Conservation (phyloP, 2,113 vertebrate species). For the Bungarus multicinctus region DNA sequence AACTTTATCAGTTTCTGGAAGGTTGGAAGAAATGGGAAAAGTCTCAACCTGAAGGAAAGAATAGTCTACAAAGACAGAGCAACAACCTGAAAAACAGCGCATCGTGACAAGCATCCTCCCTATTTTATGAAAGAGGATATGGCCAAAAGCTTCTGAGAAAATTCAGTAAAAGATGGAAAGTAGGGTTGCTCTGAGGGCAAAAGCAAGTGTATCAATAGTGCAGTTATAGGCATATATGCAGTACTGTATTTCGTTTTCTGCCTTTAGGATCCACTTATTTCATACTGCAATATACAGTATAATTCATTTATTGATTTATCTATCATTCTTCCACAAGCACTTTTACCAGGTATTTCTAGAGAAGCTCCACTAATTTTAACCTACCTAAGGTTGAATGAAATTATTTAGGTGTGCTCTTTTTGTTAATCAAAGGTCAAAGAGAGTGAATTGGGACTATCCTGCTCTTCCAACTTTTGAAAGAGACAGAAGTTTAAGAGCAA, state of each 20-base stretch:
- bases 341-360: background rate
- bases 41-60: background rate
- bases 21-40: background rate
- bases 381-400: background rate
- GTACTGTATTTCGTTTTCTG: background rate
- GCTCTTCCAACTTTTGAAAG: background rate
- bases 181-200: background rate
- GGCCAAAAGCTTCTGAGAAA: background rate
- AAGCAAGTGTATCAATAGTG: background rate
- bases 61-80: background rate
- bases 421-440: background rate
- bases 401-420: background rate
- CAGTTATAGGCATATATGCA: background rate
- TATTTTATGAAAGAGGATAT: background rate
- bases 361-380: background rate
- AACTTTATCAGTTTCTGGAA: background rate
- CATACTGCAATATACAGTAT: background rate
- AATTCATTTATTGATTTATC: background rate
- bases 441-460: background rate
- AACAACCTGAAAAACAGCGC: background rate
- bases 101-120: background rate
- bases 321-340: background rate
- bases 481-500: background rate
- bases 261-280: background rate
- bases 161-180: background rate